Evolutionary conservation across 2,113 vertebrate genomes (phyloP).

Genomic region (Geococcyx californianus): DNA sequence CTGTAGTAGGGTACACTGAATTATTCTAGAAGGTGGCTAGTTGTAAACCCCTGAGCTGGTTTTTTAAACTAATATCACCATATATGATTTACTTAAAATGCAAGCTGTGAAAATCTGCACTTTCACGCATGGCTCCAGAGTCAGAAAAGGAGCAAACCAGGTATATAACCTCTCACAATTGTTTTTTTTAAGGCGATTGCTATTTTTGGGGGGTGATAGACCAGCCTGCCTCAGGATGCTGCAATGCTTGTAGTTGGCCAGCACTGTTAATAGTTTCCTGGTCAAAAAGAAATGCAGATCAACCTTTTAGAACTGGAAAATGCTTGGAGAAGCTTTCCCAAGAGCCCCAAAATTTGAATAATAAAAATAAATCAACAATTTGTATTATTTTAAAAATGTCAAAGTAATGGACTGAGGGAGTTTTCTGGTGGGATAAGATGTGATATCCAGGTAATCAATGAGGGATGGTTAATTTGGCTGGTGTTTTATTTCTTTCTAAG

Average conservation of each 20-base stretch:
- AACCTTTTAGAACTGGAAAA: neutral
- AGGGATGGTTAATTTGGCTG: neutral
- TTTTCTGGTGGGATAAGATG: neutral
- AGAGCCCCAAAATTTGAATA: neutral
- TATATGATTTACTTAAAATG: neutral
- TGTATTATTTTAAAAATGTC: neutral
- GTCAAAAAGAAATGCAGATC: neutral
- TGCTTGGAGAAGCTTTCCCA: neutral
- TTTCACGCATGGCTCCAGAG: neutral
- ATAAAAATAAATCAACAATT: neutral
- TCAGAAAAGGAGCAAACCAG: neutral
- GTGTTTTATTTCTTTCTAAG: neutral
- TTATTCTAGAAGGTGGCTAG: neutral
- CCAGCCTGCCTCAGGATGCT: neutral
- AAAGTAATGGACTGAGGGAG: neutral
- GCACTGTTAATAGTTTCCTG: neutral
- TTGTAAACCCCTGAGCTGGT: neutral
- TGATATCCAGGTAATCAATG: neutral
- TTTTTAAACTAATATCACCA: neutral
- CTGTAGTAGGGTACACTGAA: neutral
- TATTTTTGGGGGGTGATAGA: neutral
- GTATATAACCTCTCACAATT: neutral
- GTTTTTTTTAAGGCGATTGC: neutral
- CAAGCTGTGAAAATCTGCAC: neutral
- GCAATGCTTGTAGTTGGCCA: neutral